phyloP scores from a whole-genome alignment of 2,797 vertebrate species.

The Xyrichtys novacula region DNA sequence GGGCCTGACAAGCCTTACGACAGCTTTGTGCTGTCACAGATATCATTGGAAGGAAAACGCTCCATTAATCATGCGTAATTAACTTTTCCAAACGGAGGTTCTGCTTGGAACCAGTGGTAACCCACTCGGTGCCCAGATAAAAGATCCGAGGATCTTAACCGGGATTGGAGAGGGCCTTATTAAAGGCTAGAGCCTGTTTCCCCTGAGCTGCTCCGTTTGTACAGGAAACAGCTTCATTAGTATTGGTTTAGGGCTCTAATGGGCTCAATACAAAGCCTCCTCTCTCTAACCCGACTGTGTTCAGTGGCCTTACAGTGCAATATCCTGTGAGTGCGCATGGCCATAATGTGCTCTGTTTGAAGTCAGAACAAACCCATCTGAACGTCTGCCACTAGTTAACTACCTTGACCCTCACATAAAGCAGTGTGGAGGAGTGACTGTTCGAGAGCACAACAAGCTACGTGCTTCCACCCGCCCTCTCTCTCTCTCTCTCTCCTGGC shows the following conservation, averaged over 20 bases:
- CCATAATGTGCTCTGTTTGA: slow-evolving; percentile 82
- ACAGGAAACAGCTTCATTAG: slow-evolving; percentile 88
- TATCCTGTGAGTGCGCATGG: slow-evolving; percentile 78
- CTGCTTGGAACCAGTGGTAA: slow-evolving; percentile 86
- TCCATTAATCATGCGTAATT: slow-evolving; percentile 99
- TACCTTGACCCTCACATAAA: slow-evolving; percentile 78
- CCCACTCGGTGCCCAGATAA: slow-evolving; percentile 67
- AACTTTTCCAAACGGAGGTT: slow-evolving; percentile 92
- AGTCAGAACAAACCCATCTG: slow-evolving; percentile 77
- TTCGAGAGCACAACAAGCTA: slow-evolving; percentile 67
- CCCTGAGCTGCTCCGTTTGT: slow-evolving; percentile 83
- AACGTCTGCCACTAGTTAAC: slow-evolving; percentile 81
- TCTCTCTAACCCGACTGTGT: slow-evolving; percentile 79
- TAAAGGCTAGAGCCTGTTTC: slow-evolving; percentile 87
- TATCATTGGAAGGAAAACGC: slow-evolving; percentile 98
- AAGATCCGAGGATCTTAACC: slow-evolving; percentile 89
- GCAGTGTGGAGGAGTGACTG: slow-evolving; percentile 68
- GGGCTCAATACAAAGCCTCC: slow-evolving; percentile 81
- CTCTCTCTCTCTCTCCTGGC: slow-evolving; percentile 49
- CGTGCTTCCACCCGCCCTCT: slow-evolving; percentile 48
- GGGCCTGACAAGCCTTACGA: slow-evolving; percentile 97
- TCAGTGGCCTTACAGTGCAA: slow-evolving; percentile 81
- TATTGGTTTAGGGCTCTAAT: slow-evolving; percentile 85
- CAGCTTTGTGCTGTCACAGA: slow-evolving; percentile 99
- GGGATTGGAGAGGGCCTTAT: slow-evolving; percentile 87